Evolutionary conservation across 2,113 vertebrate genomes (phyloP).

Genomic region (Albula goreensis): DNA sequence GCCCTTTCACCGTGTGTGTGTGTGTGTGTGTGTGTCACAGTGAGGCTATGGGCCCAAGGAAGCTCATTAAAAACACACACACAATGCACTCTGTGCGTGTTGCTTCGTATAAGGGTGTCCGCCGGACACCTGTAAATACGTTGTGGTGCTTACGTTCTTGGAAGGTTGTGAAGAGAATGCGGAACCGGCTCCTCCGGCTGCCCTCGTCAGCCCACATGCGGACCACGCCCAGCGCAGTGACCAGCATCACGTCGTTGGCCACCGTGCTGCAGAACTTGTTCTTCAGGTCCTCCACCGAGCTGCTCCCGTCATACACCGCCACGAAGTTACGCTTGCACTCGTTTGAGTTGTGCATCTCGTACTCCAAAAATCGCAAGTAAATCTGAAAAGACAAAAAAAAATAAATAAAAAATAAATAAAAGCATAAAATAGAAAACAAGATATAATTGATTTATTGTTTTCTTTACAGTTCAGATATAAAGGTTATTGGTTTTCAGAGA

Average conservation of each 20-base stretch:
- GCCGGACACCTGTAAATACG: too few species aligned
- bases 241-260: conserved; percentile 94
- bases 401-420: not conserved
- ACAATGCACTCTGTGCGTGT: too few species aligned
- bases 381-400: conserved; percentile 72
- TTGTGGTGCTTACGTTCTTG: conserved; percentile 88
- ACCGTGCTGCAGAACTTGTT: conserved; percentile 98
- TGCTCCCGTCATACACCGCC: conserved; percentile 96
- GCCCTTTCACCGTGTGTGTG: too few species aligned
- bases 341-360: conserved; percentile 98
- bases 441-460: not conserved
- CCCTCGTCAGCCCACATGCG: conserved; percentile 98
- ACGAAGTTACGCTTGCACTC: conserved; percentile 98
- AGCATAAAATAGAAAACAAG: not conserved
- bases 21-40: too few species aligned
- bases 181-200: conserved; percentile 89
- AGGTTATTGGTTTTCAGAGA: too few species aligned
- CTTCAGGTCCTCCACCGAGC: conserved; percentile 92
- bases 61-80: not conserved
- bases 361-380: conserved; percentile 95
- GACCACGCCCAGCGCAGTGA: conserved; percentile 89
- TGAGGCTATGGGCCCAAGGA: not conserved
- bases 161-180: conserved; percentile 98
- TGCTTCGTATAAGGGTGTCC: too few species aligned
- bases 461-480: too few species aligned